phyloP scores from a whole-genome alignment of 2,888 invertebrate species.

The Pollenia griseotomentosa region DNA sequence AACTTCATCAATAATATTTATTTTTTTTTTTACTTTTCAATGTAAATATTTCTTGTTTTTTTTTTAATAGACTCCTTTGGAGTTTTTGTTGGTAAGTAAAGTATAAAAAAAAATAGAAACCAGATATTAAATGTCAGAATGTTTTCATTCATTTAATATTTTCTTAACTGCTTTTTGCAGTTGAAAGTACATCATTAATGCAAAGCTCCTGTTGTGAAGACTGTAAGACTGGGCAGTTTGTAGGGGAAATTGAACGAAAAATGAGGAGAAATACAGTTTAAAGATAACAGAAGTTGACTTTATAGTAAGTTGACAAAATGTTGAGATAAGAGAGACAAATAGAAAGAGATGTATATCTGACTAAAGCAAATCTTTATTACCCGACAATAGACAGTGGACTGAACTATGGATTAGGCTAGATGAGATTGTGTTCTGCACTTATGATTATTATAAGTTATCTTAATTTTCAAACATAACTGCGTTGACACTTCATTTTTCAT shows the following conservation, averaged over 20 bases:
- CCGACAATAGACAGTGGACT: no score
- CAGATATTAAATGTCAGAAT: conserved; percentile 55
- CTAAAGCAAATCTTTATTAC: no score
- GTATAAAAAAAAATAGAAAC: conserved; percentile 25
- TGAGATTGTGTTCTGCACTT: no score
- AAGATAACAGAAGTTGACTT: not conserved
- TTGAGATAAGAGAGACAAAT: no score
- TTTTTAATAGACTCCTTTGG: conserved; percentile 3
- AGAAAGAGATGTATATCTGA: no score
- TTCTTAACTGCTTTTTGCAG: not conserved
- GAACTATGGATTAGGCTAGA: no score
- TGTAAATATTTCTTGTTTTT: conserved; percentile 11
- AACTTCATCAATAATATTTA: conserved; percentile 69
- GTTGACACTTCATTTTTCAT: no score
- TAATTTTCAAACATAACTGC: no score
- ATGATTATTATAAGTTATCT: no score
- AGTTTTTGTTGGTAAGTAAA: conserved; percentile 23
- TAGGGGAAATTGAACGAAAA: not conserved
- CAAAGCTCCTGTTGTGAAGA: conserved; percentile 19
- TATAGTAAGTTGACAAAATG: not conserved
- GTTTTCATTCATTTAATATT: conserved; percentile 32
- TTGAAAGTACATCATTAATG: conserved; percentile 34
- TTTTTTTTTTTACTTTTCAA: conserved; percentile 22
- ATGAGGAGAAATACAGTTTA: not conserved
- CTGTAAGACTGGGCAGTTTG: not conserved